Base-by-base conservation (phyloP, 2,888 invertebrate species). In the Brachypterus glaber region DNA sequence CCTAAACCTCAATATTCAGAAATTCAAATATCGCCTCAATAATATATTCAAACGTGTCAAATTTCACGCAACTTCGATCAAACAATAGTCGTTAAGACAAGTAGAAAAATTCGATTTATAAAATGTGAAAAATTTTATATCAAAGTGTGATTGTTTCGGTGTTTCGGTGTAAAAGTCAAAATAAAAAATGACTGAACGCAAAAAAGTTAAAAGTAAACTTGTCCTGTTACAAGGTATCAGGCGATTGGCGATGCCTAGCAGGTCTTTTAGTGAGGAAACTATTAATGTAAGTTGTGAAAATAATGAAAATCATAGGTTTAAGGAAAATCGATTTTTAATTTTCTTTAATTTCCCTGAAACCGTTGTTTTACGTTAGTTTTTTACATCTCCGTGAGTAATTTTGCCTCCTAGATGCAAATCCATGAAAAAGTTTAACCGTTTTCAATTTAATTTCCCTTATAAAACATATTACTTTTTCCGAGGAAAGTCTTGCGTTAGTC, bases 251-350 rank as follows among this genome's bases (percentile, higher is more conserved):
- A 57, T 62, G 59, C 59, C 61, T 2, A 59, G 57, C 39, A 54
- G 59, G 38, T 61, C 62, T 11, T 53, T 62, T 37, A 63, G 63
- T 37, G 55, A 55, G 35, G 55, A 51, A 31, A 58, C 60, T 13
- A 49, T 58, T 14, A 54, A 57, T 47, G 63, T 63, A 49, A 62
- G 63, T 60, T 21, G 8, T 32, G 14, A 15, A 8, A 7, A 32
- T 15, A 29, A n/a, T 29, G 7, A 8, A 21, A 8, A 21, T 9
- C 9, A 7, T 21, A 21, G 9, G 9, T 21, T 8, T 21, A 21
- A 21, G 9, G 7, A 21, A 21, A 21, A 8, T 21, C 7, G 24
- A 21, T 9, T 21, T 21, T 21, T 7, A 21, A 8, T 21, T 9
- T 21, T 21, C 24, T 21, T 8, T 21, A 21, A 21, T 8, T 8